These are phyloP conservation scores for Drepanosiphum platanoidis DNA, from an alignment of 2,888 invertebrate genomes.

Conservation along the genomic window DNA sequence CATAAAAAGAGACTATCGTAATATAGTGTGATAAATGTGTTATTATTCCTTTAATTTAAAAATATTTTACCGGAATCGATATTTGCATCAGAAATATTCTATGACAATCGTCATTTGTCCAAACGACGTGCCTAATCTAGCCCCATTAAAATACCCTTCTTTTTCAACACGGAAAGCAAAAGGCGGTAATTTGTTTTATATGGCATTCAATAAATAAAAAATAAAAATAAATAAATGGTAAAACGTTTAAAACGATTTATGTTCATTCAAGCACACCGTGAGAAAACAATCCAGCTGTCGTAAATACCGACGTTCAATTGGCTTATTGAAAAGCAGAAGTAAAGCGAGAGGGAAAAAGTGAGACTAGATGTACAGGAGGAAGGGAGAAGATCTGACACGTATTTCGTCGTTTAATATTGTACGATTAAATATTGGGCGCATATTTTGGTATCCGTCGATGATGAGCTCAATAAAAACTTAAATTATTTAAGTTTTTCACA, in stretches of 20 bases:
- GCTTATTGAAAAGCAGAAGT: slow-evolving; percentile 49
- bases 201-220: slow-evolving; percentile 30
- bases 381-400: slow-evolving; percentile 1
- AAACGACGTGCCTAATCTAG: slow-evolving; percentile 1
- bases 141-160: slow-evolving; percentile 16
- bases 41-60: too few relatives aligned
- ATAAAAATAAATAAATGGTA: slow-evolving; percentile 23
- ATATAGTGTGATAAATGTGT: too few relatives aligned
- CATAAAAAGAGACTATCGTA: too few relatives aligned
- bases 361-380: background rate
- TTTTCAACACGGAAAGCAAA: background rate
- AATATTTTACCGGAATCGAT: too few relatives aligned
- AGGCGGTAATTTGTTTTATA: slow-evolving; percentile 4
- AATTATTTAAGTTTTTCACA: background rate
- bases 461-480: background rate
- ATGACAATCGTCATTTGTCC: background rate
- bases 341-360: slow-evolving; percentile 20
- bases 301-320: slow-evolving; percentile 38
- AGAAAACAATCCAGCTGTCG: slow-evolving; percentile 45
- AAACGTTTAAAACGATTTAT: slow-evolving; percentile 44
- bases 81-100: background rate
- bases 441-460: background rate
- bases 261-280: slow-evolving; percentile 36
- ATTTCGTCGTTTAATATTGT: background rate
- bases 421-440: slow-evolving; percentile 12